Evolutionary conservation across 2,113 vertebrate species (phyloP).

Genomic region (Strix aluco): DNA sequence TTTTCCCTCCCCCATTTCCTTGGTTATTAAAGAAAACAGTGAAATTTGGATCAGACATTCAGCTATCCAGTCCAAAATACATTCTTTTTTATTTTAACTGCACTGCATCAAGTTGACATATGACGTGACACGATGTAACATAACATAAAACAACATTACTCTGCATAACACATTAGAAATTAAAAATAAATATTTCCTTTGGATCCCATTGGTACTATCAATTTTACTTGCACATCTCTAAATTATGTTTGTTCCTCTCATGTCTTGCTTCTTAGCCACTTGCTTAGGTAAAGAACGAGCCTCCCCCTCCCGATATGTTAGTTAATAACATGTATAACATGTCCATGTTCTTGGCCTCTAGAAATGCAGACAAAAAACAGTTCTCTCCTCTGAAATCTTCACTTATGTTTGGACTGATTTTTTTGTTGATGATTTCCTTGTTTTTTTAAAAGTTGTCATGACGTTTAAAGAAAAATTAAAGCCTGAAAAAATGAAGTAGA

Average conservation of each 20-base stretch:
- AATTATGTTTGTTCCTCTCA: neutral
- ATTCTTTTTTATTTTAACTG: constrained; percentile 28
- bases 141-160: constrained; percentile 26
- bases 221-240: constrained; percentile 47
- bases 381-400: neutral
- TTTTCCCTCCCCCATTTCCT: constrained; percentile 22
- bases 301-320: neutral
- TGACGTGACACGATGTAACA: constrained; percentile 18
- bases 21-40: constrained; percentile 37
- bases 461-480: constrained; percentile 14
- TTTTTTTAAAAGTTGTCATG: neutral
- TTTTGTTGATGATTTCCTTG: neutral
- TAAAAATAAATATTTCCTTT: constrained; percentile 51
- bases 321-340: neutral
- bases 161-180: constrained; percentile 44
- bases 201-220: neutral
- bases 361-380: neutral
- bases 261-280: neutral
- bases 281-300: neutral
- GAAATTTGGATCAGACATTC: constrained; percentile 19
- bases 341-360: neutral
- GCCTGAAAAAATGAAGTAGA: neutral
- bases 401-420: neutral
- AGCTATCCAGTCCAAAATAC: constrained; percentile 40
- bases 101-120: constrained; percentile 35